A percentile compares a stretch with the other conserved stretches of the same genome.
Evolutionary conservation across 2,797 vertebrate genomes (phyloP).

Genomic region (Lindbergichthys nudifrons): DNA sequence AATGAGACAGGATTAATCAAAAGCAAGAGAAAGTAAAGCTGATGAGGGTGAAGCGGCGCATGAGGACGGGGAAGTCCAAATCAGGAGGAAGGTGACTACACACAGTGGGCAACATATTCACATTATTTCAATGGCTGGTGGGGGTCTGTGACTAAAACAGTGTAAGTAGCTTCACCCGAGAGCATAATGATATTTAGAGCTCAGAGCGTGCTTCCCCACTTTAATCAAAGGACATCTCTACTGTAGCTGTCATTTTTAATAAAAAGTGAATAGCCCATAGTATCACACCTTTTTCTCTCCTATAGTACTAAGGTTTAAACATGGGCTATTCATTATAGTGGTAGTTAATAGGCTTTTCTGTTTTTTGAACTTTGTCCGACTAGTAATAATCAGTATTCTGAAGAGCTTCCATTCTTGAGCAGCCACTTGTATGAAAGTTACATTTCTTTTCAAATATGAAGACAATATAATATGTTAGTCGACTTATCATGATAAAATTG

Average conservation of each 20-base stretch:
- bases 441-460: neutral
- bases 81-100: slow-evolving; percentile 66
- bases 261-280: slow-evolving; percentile 44
- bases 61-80: slow-evolving; percentile 71
- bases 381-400: neutral
- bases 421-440: neutral
- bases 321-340: slow-evolving; percentile 39
- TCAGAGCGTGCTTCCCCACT: slow-evolving; percentile 37
- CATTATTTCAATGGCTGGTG: slow-evolving; percentile 67
- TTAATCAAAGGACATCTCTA: slow-evolving; percentile 60
- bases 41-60: slow-evolving; percentile 63
- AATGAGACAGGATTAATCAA: slow-evolving; percentile 83
- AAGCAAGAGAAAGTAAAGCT: slow-evolving; percentile 75
- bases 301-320: slow-evolving; percentile 38
- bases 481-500: neutral
- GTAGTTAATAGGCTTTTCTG: slow-evolving; percentile 32
- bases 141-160: slow-evolving; percentile 71
- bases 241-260: slow-evolving; percentile 60
- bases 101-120: slow-evolving; percentile 49
- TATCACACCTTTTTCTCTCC: slow-evolving; percentile 36
- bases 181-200: slow-evolving; percentile 68
- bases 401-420: neutral
- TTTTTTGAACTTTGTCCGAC: slow-evolving; percentile 24
- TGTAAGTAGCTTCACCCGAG: slow-evolving; percentile 56
- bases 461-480: neutral